Base-by-base conservation (phyloP, 2,113 vertebrate species). In the Paralichthys olivaceus region DNA sequence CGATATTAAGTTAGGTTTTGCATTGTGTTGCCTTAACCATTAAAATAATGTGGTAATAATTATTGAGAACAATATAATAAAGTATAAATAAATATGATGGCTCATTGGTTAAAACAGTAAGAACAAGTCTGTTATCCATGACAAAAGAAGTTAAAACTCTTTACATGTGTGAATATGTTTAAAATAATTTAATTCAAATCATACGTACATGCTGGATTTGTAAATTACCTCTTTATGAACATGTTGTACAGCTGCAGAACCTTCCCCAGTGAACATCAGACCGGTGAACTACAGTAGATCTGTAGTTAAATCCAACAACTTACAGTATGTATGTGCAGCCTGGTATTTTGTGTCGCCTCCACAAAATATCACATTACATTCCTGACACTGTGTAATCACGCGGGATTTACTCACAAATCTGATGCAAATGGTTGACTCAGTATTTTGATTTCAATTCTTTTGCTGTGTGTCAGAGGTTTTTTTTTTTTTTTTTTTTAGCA, bases 341-440 rank as follows among this genome's bases (percentile, higher is more conserved):
- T 69, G 77, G 22, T 55, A 66, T 82, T 88, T 89, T 84, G 53
- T 57, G 25, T 75, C 43, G 64, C 77, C 54, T 54, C 81, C 75
- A 77, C 61, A 83, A 89, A 85, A 85, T 72, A 78, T 89, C 74
- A 87, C 77, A 76, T 86, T 82, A 90, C 79, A 81, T 49, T 68
- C 69, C 79, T 37, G 32, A 81, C 80, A 71, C 83, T 85, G 84
- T 90, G 87, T 91, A 89, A 92, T 91, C 90, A 83, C 8, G 2
- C 29, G 58, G 87, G 91, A 84, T 91, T 90, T 90, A 79, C 69
- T 65, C 19, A 2, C 81, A 91, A 89, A 92, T 91, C 90, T 85
- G 61, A 87, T 87, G 82, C 88, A 88, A 86, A 89, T 28, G 23
- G 75, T 79, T 58, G 83, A 90, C 77, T 91, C 87, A 32, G 84